Base-by-base conservation (phyloP, 2,888 invertebrate species). In the Catocala sponsa region DNA sequence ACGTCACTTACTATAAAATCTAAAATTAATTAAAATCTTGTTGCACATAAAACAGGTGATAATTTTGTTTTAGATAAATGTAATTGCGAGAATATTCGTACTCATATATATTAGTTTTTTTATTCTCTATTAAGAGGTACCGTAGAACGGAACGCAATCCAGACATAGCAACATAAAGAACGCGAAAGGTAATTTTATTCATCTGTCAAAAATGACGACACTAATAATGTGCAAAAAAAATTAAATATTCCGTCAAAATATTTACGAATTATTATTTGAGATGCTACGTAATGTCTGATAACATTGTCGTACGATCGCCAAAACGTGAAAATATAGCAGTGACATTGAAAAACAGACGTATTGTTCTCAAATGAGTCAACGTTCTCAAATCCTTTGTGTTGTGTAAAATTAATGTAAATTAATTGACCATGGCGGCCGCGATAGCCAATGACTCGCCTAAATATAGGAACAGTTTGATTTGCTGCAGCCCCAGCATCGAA, bases 381-480 rank as follows among this genome's bases (percentile, higher is more conserved):
- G 51, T 58, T 66, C 51, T 62, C 44, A 13, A 6, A 35, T 53
- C 42, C 35, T 38, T 38, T 38, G 35, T 38, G 7, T 68, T 64
- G 68, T 70, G 64, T 61, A 55, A 55, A 66, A 66, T 57, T 58
- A 38, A 12, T 53, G 47, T 49, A 15, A 54, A 58, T 54, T 54
- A 15, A 33, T 9, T 57, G 63, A 90, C 79, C 62, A 94, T 94
- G 94, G 91, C 93, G 61, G 85, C 90, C 65, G 87, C 89, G 32
- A 75, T 93, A 55, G 89, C 91, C 25, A 90, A 91, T 75, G 94
- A 93, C 74, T 94, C 94, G 43, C 94, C 94, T 6, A 92, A 90
- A 86, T 94, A 94, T 74, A 88, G 85, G 41, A 92, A 91, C 78
- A 94, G 94, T 71, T 80, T 94, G 43, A 94, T 94, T 57, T 94